Percentiles rank a stretch among this genome's conserved stretches.
Conservation (phyloP, 2,888 invertebrate species). For the Artemia sp. region DNA sequence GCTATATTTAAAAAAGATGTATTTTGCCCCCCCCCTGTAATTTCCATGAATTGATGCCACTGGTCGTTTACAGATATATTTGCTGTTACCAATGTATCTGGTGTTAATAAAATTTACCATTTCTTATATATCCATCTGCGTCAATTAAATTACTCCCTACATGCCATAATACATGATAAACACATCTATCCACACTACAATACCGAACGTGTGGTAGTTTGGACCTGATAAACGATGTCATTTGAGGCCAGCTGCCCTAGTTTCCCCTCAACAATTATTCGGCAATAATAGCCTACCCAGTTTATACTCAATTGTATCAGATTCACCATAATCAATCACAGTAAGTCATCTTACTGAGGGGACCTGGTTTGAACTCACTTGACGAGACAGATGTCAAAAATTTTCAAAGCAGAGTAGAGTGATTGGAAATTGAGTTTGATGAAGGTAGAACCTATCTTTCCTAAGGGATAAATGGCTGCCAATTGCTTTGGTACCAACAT, state of each 20-base stretch:
- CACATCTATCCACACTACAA: constrained; percentile 11
- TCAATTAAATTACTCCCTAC: too few relatives aligned
- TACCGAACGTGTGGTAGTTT: not conserved
- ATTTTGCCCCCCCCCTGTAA: too few relatives aligned
- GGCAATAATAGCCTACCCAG: constrained; percentile 10
- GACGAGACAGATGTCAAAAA: constrained; percentile 8
- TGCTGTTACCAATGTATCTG: too few relatives aligned
- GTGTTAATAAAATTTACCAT: too few relatives aligned
- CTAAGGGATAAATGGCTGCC: too few relatives aligned
- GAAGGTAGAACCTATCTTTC: too few relatives aligned
- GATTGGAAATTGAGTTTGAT: too few relatives aligned
- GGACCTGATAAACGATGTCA: constrained; percentile 2
- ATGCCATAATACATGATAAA: constrained; percentile 3
- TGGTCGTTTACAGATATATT: too few relatives aligned
- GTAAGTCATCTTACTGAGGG: constrained; percentile 5
- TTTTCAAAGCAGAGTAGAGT: not conserved
- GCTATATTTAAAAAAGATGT: too few relatives aligned
- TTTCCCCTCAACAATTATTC: constrained; percentile 13
- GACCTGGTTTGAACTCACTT: not conserved
- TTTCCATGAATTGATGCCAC: too few relatives aligned
- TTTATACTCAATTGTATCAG: constrained; percentile 11
- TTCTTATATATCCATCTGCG: too few relatives aligned
- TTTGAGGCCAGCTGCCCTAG: constrained; percentile 5
- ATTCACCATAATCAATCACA: constrained; percentile 10
- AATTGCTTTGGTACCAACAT: too few relatives aligned